A percentile compares a stretch with the other conserved stretches of the same genome.
These are phyloP conservation scores for Ypsolopha sequella DNA, from an alignment of 2,888 invertebrate species.

Conservation along the genomic window DNA sequence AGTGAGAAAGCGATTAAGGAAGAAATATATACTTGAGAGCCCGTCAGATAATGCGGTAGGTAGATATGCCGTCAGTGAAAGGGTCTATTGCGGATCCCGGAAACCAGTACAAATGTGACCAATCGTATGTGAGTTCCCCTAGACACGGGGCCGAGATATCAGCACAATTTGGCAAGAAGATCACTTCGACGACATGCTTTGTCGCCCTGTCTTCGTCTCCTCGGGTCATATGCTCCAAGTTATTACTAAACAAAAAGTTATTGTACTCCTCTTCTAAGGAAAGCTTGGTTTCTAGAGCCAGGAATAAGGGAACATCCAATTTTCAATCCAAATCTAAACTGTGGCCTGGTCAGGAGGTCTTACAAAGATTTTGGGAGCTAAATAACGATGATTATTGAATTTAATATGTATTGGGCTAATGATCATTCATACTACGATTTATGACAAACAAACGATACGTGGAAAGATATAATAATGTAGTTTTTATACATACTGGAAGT, in stretches of 20 bases:
- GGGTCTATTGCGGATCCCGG: slow-evolving; percentile 14
- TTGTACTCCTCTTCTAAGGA: slow-evolving; percentile 21
- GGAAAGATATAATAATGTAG: no score
- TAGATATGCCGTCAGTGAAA: slow-evolving; percentile 14
- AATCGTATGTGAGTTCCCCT: slow-evolving; percentile 40
- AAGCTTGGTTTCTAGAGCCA: slow-evolving; percentile 16
- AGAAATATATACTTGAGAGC: no score
- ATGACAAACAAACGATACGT: no score
- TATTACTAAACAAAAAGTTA: slow-evolving; percentile 24
- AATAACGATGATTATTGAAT: slow-evolving; percentile 23
- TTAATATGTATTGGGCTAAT: no score
- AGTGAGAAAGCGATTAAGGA: slow-evolving; percentile 15
- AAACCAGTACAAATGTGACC: slow-evolving; percentile 32
- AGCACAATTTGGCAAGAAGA: slow-evolving; percentile 16
- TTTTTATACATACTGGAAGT: no score
- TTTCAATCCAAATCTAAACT: slow-evolving; percentile 25
- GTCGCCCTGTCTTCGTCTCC: slow-evolving; percentile 28
- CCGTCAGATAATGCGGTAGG: no score
- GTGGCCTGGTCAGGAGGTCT: slow-evolving; percentile 38
- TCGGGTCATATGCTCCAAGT: slow-evolving; percentile 32
- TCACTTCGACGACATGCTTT: slow-evolving; percentile 31
- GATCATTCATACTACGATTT: no score
- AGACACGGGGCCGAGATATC: slow-evolving; percentile 34
- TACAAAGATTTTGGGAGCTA: slow-evolving; percentile 40
- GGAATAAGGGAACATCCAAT: slow-evolving; percentile 13